A percentile compares a stretch with the other conserved stretches of the same genome.
These are phyloP conservation scores for Physocephala rufipes DNA, from an alignment of 2,888 invertebrate species.

Conservation along the genomic window DNA sequence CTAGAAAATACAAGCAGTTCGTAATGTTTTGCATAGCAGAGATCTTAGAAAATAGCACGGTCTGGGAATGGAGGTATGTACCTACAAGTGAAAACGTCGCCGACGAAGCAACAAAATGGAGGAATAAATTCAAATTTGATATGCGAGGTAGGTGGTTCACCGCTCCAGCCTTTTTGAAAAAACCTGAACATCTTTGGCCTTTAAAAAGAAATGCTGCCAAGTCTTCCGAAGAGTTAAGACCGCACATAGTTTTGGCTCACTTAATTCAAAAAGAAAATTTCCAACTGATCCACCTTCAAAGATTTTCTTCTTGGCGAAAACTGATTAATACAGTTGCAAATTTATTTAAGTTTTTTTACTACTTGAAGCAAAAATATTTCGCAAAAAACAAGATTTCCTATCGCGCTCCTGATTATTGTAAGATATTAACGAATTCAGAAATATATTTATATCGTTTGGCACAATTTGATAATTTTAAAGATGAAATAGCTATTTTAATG, in stretches of 20 bases:
- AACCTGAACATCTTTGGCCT: conserved; percentile 15
- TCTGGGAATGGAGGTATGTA: conserved; percentile 37
- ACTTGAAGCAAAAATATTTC: neutral
- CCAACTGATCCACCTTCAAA: neutral
- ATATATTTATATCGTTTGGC: neutral
- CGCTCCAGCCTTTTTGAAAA: conserved; percentile 39
- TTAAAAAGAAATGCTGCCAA: conserved; percentile 22
- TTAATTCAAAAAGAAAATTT: neutral
- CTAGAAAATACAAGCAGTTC: conserved; percentile 42
- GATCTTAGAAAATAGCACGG: conserved; percentile 38
- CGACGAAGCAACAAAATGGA: conserved; percentile 43
- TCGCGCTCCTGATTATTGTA: neutral
- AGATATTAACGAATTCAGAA: neutral
- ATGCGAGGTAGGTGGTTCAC: conserved; percentile 34
- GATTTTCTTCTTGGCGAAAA: neutral
- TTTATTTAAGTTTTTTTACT: neutral
- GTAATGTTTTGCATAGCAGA: conserved; percentile 43
- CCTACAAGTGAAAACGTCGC: conserved; percentile 42
- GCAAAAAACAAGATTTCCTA: neutral
- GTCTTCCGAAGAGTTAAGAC: conserved; percentile 4
- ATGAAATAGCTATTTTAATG: neutral
- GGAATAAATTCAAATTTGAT: conserved; percentile 18
- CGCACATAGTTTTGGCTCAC: neutral
- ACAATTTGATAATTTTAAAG: neutral
- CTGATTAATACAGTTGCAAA: neutral